Percentiles rank a stretch among this genome's conserved stretches.
Evolutionary conservation across 2,113 vertebrate genomes (phyloP).

Genomic region (Paedocypris sp.): DNA sequence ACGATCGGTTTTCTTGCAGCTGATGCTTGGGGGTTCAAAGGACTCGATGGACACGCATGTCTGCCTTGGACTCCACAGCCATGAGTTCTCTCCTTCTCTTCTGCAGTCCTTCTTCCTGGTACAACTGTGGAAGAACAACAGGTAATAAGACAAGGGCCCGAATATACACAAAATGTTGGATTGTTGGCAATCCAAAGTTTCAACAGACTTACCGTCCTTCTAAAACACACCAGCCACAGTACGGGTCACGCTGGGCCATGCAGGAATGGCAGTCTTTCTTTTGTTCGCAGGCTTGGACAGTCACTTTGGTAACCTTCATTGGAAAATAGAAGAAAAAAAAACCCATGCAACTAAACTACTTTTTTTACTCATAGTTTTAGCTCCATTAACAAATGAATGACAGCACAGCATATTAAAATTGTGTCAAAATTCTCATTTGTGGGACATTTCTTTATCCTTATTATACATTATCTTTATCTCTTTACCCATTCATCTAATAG

Average conservation of each 20-base stretch:
- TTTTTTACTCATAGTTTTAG: background rate
- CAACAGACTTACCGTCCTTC: slow-evolving; percentile 69
- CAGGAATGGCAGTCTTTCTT: slow-evolving; percentile 69
- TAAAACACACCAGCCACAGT: slow-evolving; percentile 91
- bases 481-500: no score
- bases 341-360: background rate
- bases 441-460: no score
- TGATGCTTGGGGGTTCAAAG: slow-evolving; percentile 75
- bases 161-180: background rate
- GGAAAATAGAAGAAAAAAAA: background rate
- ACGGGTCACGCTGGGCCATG: slow-evolving; percentile 68
- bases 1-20: slow-evolving; percentile 56
- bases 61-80: slow-evolving; percentile 81
- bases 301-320: slow-evolving; percentile 59
- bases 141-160: background rate
- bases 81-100: slow-evolving; percentile 62
- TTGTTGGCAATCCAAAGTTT: background rate
- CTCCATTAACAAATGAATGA: no score
- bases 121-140: slow-evolving; percentile 58
- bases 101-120: slow-evolving; percentile 67
- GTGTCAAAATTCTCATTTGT: no score
- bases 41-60: slow-evolving; percentile 65
- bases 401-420: no score
- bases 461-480: no score
- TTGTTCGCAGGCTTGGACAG: slow-evolving; percentile 76